phyloP scores from a whole-genome alignment of 1,140 invertebrate genomes.

The Dendroctonus ponderosae region DNA sequence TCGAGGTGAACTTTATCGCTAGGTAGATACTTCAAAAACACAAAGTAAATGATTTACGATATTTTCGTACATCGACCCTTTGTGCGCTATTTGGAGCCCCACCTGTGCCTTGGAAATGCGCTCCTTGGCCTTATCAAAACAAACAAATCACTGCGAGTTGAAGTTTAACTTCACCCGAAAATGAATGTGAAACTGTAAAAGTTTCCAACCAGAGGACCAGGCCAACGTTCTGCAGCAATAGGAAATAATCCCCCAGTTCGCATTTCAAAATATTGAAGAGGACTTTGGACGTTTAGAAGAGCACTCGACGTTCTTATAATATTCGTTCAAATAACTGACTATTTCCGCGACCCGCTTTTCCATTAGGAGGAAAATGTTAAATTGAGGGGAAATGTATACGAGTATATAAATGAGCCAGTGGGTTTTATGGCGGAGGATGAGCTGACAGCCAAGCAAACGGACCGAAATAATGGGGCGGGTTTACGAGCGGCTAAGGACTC shows the following conservation, averaged over 20 bases:
- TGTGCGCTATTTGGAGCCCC: conserved; percentile 13
- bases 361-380: conserved; percentile 2
- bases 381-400: conserved; percentile 18
- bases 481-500: conserved; percentile 8
- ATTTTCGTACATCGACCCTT: conserved; percentile 11
- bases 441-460: conserved; percentile 8
- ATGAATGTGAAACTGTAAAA: too few relatives aligned
- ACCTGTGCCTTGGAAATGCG: conserved; percentile 5
- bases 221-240: too few relatives aligned
- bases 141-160: conserved; percentile 16
- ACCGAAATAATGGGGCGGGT: conserved; percentile 12
- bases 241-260: too few relatives aligned
- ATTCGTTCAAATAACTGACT: not conserved
- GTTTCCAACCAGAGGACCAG: too few relatives aligned
- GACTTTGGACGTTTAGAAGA: not conserved
- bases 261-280: too few relatives aligned
- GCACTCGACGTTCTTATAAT: not conserved
- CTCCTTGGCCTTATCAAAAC: conserved; percentile 16
- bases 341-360: not conserved
- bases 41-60: conserved; percentile 16
- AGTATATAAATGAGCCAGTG: conserved; percentile 12
- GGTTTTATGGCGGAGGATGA: conserved; percentile 16
- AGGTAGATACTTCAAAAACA: conserved; percentile 8
- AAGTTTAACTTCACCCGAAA: not conserved
- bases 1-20: not conserved